Evolutionary conservation across 2,888 invertebrate species (phyloP), one percentile per base, ranked within the genome.

Genomic region (Molorchus minor): DNA sequence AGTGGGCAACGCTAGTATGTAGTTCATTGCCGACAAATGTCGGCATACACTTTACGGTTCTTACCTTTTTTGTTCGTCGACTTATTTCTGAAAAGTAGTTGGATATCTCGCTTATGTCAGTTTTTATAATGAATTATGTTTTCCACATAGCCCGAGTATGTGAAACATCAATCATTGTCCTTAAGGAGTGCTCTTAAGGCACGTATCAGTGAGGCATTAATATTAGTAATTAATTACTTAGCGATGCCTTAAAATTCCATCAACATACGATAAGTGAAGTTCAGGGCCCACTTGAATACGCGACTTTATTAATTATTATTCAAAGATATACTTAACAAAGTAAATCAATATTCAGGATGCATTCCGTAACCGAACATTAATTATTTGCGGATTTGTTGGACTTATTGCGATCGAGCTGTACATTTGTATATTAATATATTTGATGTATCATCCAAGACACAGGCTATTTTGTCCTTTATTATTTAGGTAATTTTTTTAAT

Each of bases 141-240:
- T 60, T 64, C 57, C 58, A 36, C 62, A 54, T 53, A 52, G 49
- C 20, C 38, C 58, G 62, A 65, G 61, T 56, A 56, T 63, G 60
- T 56, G 53, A 58, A 65, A 65, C 67, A 67, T 68, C 68, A 62
- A 68, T 68, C 68, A 65, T 65, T 68, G 68, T 68, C 64, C 53
- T 61, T 55, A 21, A 35, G 40, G 56, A 57, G 63, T 56, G 59
- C 65, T 59, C 57, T 57, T 55, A 36, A 64, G 56, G 45, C 52
- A 52, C 45, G 38, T 51, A 40, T 49, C 56, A 54, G 13, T 21
- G 43, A 33, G 45, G 49, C 61, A 61, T 60, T 60, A 60, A 60
- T 52, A 58, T 25, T 35, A 17, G 38, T 64, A 59, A 65, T 65
- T 65, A 65, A 65, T 62, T 62, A 65, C 57, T 41, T 46, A 40